phyloP scores from a whole-genome alignment of 2,797 vertebrate genomes.

The Pseudotriccus pelzelni region DNA sequence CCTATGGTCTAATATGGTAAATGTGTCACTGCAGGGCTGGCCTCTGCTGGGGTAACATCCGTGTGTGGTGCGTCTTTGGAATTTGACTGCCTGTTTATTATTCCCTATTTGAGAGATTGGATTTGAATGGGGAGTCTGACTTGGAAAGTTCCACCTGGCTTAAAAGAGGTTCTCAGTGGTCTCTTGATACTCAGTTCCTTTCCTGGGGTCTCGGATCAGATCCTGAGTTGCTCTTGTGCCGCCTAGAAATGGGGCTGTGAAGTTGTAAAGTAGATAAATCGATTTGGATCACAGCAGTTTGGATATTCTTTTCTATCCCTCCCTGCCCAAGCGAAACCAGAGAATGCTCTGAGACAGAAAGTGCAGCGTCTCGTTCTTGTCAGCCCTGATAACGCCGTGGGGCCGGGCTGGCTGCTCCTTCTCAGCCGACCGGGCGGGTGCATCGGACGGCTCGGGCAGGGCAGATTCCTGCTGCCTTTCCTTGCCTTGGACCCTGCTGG shows the following conservation, averaged over 20 bases:
- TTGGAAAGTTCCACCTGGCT: not conserved
- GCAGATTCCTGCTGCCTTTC: not conserved
- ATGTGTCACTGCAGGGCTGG: not conserved
- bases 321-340: not conserved
- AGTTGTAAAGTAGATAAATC: not conserved
- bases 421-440: not conserved
- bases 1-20: rapidly evolving
- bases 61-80: not conserved
- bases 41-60: not conserved
- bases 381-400: not conserved
- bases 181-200: not conserved
- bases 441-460: rapidly evolving
- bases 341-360: not conserved
- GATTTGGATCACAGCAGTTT: not conserved
- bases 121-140: not conserved
- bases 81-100: not conserved
- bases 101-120: not conserved
- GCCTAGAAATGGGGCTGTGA: not conserved
- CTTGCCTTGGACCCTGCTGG: not conserved
- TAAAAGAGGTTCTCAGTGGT: not conserved
- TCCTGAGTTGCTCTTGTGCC: not conserved
- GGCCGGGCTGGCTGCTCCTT: not conserved
- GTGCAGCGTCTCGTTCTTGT: not conserved
- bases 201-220: not conserved
- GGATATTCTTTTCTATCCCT: not conserved